Percentiles rank a stretch among this genome's conserved stretches.
Evolutionary conservation across 2,888 invertebrate genomes (phyloP).

Genomic region (Nemotelus pantherinus): DNA sequence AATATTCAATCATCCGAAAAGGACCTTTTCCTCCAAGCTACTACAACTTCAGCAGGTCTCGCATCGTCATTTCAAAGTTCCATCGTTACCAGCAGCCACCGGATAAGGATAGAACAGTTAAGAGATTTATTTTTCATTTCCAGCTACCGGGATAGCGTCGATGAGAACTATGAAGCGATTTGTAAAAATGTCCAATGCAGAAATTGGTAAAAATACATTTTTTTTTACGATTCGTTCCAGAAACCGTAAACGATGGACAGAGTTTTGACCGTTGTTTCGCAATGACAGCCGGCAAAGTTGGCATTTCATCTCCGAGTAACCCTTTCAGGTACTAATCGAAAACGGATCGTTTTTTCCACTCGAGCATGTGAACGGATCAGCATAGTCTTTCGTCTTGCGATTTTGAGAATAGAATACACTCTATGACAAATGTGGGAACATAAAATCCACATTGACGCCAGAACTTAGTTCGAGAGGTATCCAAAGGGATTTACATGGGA

Average conservation of each 20-base stretch:
- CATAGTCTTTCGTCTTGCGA: slow-evolving; percentile 1
- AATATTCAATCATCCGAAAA: slow-evolving; percentile 36
- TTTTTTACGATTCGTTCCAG: slow-evolving; percentile 33
- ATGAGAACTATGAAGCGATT: slow-evolving; percentile 40
- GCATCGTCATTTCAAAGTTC: slow-evolving; percentile 16
- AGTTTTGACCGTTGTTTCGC: slow-evolving; percentile 29
- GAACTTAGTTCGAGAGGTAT: slow-evolving; percentile 21
- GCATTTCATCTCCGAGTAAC: slow-evolving; percentile 38
- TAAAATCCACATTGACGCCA: slow-evolving; percentile 35
- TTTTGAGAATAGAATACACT: slow-evolving; percentile 10
- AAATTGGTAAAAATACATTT: slow-evolving; percentile 46
- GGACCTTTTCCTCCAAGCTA: slow-evolving; percentile 36
- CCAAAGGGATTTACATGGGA: slow-evolving; percentile 29
- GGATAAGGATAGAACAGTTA: slow-evolving; percentile 13
- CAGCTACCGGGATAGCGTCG: not conserved
- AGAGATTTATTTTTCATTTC: slow-evolving; percentile 37
- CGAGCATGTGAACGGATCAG: slow-evolving; percentile 1
- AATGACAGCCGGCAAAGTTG: slow-evolving; percentile 26
- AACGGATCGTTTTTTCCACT: slow-evolving; percentile 1
- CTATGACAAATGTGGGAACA: slow-evolving; percentile 39
- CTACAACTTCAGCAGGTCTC: not conserved
- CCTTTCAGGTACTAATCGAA: slow-evolving; percentile 21
- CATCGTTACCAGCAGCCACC: not conserved
- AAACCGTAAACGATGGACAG: slow-evolving; percentile 23
- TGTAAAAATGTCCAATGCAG: slow-evolving; percentile 46